Evolutionary conservation across 1,140 invertebrate genomes (phyloP).

Genomic region (Cryptotermes secundus): DNA sequence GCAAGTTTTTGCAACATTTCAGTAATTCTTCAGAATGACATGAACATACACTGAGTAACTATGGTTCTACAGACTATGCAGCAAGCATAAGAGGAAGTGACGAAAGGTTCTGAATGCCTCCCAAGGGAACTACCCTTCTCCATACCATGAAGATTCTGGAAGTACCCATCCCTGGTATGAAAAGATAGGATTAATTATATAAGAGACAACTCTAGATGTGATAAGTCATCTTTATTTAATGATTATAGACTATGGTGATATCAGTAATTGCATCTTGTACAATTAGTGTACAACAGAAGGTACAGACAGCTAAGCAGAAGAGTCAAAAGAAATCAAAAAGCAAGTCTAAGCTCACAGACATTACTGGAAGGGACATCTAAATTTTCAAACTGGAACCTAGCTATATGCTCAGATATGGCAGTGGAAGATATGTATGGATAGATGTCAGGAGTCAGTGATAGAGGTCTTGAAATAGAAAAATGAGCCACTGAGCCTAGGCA

Average conservation of each 20-base stretch:
- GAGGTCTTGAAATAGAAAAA: slow-evolving; percentile 51
- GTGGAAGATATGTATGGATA: background rate
- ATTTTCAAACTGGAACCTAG: background rate
- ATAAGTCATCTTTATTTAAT: background rate
- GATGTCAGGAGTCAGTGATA: background rate
- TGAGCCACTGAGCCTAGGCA: too few species aligned
- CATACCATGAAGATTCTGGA: too few species aligned
- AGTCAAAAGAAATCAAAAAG: background rate
- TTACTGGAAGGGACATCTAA: background rate
- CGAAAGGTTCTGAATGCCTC: background rate
- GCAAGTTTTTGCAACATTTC: too few species aligned
- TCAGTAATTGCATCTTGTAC: background rate
- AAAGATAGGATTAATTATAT: background rate
- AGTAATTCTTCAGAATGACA: too few species aligned
- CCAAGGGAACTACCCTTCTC: background rate
- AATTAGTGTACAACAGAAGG: background rate
- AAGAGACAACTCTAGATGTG: background rate
- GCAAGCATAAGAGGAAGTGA: background rate
- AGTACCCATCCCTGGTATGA: background rate
- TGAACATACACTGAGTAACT: too few species aligned
- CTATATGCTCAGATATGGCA: background rate
- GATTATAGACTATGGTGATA: background rate
- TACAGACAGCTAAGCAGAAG: slow-evolving; percentile 5
- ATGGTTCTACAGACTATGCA: background rate
- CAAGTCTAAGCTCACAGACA: background rate